phyloP scores from a whole-genome alignment of 30 jellyfish, hydroid and myxozoan species.

The Mastigias papua region DNA sequence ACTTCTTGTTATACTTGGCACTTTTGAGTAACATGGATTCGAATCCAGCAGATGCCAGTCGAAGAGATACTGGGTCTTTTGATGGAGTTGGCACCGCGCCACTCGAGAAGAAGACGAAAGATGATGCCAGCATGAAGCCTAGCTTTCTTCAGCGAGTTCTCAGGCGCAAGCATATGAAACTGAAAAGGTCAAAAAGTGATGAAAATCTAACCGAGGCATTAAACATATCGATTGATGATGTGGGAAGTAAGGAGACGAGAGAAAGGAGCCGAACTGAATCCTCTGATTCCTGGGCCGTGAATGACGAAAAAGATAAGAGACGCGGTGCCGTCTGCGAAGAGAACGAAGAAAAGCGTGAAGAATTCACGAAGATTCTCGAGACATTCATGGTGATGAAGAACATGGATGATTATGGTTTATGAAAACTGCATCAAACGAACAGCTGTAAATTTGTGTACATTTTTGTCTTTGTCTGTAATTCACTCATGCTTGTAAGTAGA shows the following conservation, averaged over 20 bases:
- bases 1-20: not conserved
- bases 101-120: not conserved
- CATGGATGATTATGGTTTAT: slow-evolving; percentile 70
- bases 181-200: slow-evolving; percentile 47
- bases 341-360: slow-evolving; percentile 31
- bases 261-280: slow-evolving; percentile 44
- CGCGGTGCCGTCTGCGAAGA: slow-evolving; percentile 65
- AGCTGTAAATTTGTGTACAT: not conserved
- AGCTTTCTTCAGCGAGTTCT: slow-evolving; percentile 49
- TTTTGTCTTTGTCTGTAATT: no score
- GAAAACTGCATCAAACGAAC: not conserved
- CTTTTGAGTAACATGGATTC: not conserved
- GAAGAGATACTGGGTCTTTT: slow-evolving; percentile 6
- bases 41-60: not conserved
- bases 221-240: slow-evolving; percentile 59
- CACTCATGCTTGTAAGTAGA: no score
- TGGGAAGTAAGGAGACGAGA: slow-evolving; percentile 14
- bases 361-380: slow-evolving; percentile 45
- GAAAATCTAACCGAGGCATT: slow-evolving; percentile 27
- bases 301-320: slow-evolving; percentile 24
- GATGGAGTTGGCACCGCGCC: not conserved
- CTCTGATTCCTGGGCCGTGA: slow-evolving; percentile 40
- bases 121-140: slow-evolving; percentile 8
- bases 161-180: slow-evolving; percentile 21
- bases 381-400: slow-evolving; percentile 42